Base-by-base conservation (phyloP, 2,113 vertebrate species). In the Cheilinus undulatus region DNA sequence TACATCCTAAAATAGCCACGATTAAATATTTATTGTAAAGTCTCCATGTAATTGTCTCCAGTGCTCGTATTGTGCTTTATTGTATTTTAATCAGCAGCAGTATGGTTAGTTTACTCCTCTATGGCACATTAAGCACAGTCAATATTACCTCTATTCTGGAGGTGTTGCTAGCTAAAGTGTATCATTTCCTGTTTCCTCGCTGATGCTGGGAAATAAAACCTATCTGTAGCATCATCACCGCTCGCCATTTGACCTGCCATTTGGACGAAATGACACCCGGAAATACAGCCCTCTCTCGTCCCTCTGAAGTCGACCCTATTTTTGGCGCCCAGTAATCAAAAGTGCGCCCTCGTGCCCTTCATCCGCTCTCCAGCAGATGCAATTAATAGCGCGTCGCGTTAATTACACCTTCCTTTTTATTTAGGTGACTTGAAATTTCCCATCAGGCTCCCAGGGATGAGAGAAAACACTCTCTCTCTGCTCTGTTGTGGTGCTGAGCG, bases 351-450 rank as follows among this genome's bases (percentile, higher is more conserved):
- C 27, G 76, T 58, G 89, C 82, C 86, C 87, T 92, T 85, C 84
- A 89, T 77, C 73, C 61, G 65, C 80, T 83, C 86, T 72, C 69
- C 52, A 77, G 83, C 78, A 91, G 71, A 85, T 58, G 84, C 83
- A 91, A 90, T 91, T 93, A 91, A 92, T 86, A 90, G 78, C 74
- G 71, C 86, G 53, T 83, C 81, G 78, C 73, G 77, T 92, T 91
- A 91, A 93, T 92, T 91, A 91, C 88, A 91, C 81, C 76, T 92
- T 87, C 76, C 82, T 86, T 88, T 89, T 92, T 91, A 90, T 92
- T 92, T 87, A 87, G 89, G 89, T 87, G 89, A 88, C 82, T 89
- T 84, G 46, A 88, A 82, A 91, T 90, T 87, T 89, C 89, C 88
- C 86, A 85, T 86, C 83, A 89, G 88, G 40, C 81, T 82, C 65